A percentile compares a stretch with the other conserved stretches of the same genome.
phyloP scores from a whole-genome alignment of 2,888 invertebrate species.

The Zaprionus obscuricornis region DNA sequence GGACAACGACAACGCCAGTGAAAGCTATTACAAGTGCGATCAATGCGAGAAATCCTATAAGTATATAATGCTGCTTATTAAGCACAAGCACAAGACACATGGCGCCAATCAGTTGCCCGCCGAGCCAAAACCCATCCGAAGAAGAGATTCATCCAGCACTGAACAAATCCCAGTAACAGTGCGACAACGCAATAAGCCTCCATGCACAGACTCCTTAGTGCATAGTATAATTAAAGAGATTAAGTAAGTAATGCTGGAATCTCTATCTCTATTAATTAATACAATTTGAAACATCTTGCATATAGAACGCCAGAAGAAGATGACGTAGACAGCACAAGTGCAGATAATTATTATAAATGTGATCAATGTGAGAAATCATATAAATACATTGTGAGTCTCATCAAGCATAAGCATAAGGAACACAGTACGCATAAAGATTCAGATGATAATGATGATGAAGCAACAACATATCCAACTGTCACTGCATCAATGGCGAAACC shows the following conservation, averaged over 20 bases:
- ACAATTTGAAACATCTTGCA: not conserved
- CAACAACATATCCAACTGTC: slow-evolving; percentile 15
- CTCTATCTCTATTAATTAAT: not conserved
- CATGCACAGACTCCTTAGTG: slow-evolving; percentile 49
- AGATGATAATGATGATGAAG: slow-evolving; percentile 41
- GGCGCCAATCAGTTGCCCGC: slow-evolving; percentile 36
- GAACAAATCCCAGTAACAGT: not conserved
- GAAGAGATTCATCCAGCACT: not conserved
- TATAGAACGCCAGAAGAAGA: slow-evolving; percentile 56
- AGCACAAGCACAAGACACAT: slow-evolving; percentile 52
- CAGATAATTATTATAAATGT: slow-evolving; percentile 61
- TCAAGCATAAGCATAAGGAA: slow-evolving; percentile 56
- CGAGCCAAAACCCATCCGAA: slow-evolving; percentile 11
- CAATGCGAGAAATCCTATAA: slow-evolving; percentile 60
- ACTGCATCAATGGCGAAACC: slow-evolving; percentile 31
- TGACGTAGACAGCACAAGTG: slow-evolving; percentile 28
- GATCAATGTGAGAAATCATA: slow-evolving; percentile 61
- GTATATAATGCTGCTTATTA: slow-evolving; percentile 56
- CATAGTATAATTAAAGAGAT: slow-evolving; percentile 59
- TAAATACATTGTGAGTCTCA: slow-evolving; percentile 62
- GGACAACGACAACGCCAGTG: slow-evolving; percentile 40
- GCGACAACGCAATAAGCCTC: slow-evolving; percentile 11
- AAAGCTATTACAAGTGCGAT: slow-evolving; percentile 59
- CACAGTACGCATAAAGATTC: slow-evolving; percentile 45
- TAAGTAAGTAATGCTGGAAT: slow-evolving; percentile 25